Evolutionary conservation across 2,113 vertebrate genomes (phyloP).

Genomic region (Pseudopodoces humilis): DNA sequence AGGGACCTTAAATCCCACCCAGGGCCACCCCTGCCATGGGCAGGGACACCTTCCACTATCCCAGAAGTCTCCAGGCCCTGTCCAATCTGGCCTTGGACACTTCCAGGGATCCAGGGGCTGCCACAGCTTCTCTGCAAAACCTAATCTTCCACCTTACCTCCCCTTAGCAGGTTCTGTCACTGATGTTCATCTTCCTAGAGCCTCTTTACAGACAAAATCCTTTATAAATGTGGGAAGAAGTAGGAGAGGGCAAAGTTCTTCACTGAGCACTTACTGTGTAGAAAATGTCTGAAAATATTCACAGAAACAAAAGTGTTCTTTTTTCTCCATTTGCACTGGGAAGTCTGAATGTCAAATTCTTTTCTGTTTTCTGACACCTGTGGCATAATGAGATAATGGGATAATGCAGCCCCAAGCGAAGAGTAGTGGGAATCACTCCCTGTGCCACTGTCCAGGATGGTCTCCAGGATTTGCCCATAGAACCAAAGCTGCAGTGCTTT

Average conservation of each 20-base stretch:
- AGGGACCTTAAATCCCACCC: background rate
- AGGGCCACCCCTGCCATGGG: background rate
- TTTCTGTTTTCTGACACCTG: background rate
- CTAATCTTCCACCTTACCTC: background rate
- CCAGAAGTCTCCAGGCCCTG: accelerated
- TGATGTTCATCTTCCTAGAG: background rate
- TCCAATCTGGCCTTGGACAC: background rate
- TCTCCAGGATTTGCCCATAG: background rate
- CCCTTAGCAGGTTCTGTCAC: background rate
- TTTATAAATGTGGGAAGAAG: background rate
- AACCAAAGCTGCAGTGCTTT: background rate
- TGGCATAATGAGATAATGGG: background rate
- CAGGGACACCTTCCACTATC: background rate
- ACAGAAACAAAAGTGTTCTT: background rate
- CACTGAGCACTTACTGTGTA: background rate
- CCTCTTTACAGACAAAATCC: background rate
- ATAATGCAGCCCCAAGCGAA: background rate
- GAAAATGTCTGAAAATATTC: background rate
- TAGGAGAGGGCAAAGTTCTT: background rate
- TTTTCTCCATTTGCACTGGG: background rate
- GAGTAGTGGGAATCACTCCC: background rate
- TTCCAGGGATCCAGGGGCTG: background rate
- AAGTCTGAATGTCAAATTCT: background rate
- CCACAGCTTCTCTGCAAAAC: background rate
- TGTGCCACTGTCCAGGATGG: background rate